Evolutionary conservation across 1,140 invertebrate genomes (phyloP).

Genomic region (Drosophila oshimai): DNA sequence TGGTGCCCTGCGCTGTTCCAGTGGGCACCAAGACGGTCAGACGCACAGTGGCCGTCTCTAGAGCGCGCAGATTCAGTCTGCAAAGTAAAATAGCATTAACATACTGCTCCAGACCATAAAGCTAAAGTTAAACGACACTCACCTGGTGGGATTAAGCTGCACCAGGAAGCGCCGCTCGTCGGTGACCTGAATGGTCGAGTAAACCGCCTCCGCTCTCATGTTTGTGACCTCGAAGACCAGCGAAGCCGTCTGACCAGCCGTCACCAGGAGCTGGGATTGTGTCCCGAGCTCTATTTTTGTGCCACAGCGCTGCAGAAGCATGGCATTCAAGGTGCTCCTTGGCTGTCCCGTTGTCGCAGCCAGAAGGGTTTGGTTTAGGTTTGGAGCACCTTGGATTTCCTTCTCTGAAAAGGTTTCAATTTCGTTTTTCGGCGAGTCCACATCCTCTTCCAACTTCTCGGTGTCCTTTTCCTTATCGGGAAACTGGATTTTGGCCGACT

Average conservation of each 20-base stretch:
- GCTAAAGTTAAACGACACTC: neutral
- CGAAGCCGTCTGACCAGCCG: constrained; percentile 60
- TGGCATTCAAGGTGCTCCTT: constrained; percentile 41
- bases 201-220: constrained; percentile 83
- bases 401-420: constrained; percentile 76
- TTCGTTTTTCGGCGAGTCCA: constrained; percentile 57
- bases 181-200: constrained; percentile 84
- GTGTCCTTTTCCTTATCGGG: constrained; percentile 40
- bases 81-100: neutral
- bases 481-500: constrained; percentile 56
- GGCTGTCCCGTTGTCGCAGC: constrained; percentile 43
- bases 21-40: constrained; percentile 84
- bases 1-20: constrained; percentile 82
- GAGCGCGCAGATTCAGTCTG: constrained; percentile 83
- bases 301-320: constrained; percentile 65
- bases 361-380: constrained; percentile 49
- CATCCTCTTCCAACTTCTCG: constrained; percentile 41
- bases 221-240: constrained; percentile 85
- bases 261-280: constrained; percentile 71
- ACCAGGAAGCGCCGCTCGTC: constrained; percentile 84
- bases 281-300: constrained; percentile 78
- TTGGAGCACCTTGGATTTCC: constrained; percentile 55
- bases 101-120: too few species aligned
- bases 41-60: constrained; percentile 84
- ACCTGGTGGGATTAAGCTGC: constrained; percentile 81